These are phyloP conservation scores for Caenorhabditis sinica DNA, from an alignment of 2,888 invertebrate genomes.

Conservation along the genomic window DNA sequence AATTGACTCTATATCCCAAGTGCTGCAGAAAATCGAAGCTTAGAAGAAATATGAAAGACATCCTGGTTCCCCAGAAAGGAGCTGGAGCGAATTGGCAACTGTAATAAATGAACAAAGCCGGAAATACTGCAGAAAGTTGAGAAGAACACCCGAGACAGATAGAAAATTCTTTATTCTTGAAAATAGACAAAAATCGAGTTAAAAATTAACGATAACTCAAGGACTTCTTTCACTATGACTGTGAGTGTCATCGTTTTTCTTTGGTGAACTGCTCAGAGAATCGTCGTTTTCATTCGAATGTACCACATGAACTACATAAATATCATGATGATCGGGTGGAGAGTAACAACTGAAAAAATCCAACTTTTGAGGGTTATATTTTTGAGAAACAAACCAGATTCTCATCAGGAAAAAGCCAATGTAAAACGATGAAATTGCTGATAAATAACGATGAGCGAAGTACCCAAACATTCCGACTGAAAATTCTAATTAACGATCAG, in stretches of 20 bases:
- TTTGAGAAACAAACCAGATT: background rate
- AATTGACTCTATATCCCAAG: too few species aligned
- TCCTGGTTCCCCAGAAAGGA: too few species aligned
- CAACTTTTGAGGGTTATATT: background rate
- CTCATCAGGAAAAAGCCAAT: conserved; percentile 18
- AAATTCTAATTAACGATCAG: background rate
- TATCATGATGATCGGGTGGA: conserved; percentile 9
- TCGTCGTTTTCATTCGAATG: background rate
- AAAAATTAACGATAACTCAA: background rate
- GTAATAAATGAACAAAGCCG: too few species aligned
- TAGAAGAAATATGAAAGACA: too few species aligned
- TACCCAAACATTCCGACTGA: conserved; percentile 22
- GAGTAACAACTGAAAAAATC: conserved; percentile 1
- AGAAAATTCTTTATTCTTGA: background rate
- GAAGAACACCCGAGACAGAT: too few species aligned
- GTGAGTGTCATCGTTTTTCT: background rate
- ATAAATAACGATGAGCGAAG: conserved; percentile 18
- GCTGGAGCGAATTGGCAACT: too few species aligned
- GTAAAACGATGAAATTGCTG: conserved; percentile 2
- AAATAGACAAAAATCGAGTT: background rate
- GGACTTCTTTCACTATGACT: background rate
- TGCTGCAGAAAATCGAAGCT: too few species aligned
- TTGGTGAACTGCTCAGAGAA: conserved; percentile 18
- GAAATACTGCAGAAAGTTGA: too few species aligned
- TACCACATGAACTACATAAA: conserved; percentile 15